These are phyloP conservation scores for Pipistrellus nathusii DNA, from an alignment of 2,797 vertebrate species.

Conservation along the genomic window DNA sequence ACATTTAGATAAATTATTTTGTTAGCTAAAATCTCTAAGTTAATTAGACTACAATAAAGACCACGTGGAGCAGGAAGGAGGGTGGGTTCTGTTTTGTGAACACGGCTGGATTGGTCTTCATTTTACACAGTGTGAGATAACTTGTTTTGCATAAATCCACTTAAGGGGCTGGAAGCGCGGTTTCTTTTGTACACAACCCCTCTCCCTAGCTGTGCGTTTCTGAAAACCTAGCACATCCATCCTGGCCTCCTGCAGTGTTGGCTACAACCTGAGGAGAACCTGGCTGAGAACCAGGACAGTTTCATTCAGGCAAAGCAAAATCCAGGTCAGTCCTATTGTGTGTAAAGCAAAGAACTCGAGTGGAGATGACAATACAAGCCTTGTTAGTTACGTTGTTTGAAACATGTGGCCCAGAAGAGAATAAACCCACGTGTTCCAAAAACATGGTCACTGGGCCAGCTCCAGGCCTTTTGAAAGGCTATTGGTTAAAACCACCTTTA, in stretches of 20 bases:
- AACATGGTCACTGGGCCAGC: neutral
- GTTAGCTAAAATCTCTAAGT: neutral
- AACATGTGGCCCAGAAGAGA: neutral
- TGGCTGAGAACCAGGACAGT: constrained; percentile 26
- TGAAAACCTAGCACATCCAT: neutral
- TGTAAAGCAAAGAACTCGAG: neutral
- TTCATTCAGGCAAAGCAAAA: constrained; percentile 58
- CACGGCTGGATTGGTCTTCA: constrained; percentile 25
- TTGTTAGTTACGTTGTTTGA: neutral
- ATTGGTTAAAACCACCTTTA: constrained; percentile 1
- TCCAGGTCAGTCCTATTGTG: neutral
- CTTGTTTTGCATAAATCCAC: constrained; percentile 37
- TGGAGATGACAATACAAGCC: constrained; percentile 40
- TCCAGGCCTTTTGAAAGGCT: neutral
- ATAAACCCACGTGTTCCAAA: neutral
- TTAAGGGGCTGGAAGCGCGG: neutral
- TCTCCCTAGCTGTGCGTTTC: neutral
- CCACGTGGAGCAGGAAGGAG: constrained; percentile 32
- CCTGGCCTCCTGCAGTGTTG: neutral
- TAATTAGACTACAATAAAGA: constrained; percentile 57
- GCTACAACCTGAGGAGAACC: constrained; percentile 27
- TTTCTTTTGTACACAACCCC: neutral
- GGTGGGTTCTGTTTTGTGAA: constrained; percentile 46
- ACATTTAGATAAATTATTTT: neutral
- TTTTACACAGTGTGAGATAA: constrained; percentile 18